A percentile compares a stretch with the other conserved stretches of the same genome.
Conservation (phyloP, 2,888 invertebrate genomes). For the Lucinisca nassula region DNA sequence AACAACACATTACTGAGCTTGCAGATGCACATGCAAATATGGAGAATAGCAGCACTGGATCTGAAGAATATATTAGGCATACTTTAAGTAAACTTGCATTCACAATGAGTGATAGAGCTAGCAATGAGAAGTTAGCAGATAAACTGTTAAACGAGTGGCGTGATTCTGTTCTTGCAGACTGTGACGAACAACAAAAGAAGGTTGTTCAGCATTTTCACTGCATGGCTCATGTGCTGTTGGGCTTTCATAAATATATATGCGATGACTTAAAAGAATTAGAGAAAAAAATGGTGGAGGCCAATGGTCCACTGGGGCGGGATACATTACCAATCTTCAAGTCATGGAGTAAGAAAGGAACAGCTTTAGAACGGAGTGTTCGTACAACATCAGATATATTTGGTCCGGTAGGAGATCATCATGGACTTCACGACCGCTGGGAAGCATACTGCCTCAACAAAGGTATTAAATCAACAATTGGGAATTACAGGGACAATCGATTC, state of each 20-base stretch:
- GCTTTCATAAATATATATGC: conserved; percentile 39
- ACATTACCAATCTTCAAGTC: conserved; percentile 16
- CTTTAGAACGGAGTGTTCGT: conserved; percentile 24
- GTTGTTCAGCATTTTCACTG: conserved; percentile 41
- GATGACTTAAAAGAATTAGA: conserved; percentile 27
- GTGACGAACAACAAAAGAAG: not conserved
- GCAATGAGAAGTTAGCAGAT: not conserved
- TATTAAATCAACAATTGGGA: conserved; percentile 55
- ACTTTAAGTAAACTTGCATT: conserved; percentile 8
- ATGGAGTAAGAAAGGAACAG: conserved; percentile 46
- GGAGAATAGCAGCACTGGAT: not conserved
- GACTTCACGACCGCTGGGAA: conserved; percentile 53
- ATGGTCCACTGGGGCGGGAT: conserved; percentile 49
- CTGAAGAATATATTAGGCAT: not conserved
- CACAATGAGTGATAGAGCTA: conserved; percentile 16
- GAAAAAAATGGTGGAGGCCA: not conserved
- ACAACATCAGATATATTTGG: conserved; percentile 60
- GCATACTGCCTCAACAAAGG: conserved; percentile 49
- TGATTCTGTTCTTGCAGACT: not conserved
- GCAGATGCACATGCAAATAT: not conserved
- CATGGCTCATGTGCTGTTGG: conserved; percentile 68
- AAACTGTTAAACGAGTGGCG: not conserved
- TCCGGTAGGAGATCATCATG: conserved; percentile 51
- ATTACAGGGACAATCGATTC: conserved; percentile 67
- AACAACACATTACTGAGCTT: not conserved